phyloP scores from a whole-genome alignment of 2,888 invertebrate genomes.

The Girardia tigrina region DNA sequence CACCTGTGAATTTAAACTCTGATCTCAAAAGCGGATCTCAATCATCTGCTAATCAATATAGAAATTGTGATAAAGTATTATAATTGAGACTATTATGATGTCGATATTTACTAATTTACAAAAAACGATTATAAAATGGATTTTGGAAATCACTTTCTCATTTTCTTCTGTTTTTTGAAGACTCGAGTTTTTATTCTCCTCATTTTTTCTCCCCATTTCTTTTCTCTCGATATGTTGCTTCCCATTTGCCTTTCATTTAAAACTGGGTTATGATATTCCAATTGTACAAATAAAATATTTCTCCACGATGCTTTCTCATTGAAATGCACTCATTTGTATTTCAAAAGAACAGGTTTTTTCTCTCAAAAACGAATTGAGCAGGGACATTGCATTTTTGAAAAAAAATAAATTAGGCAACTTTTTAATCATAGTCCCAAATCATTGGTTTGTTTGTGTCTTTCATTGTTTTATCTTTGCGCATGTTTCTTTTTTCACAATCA shows the following conservation, averaged over 20 bases:
- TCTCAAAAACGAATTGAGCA: not conserved
- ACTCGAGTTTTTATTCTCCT: no score
- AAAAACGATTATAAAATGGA: no score
- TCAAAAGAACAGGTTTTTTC: not conserved
- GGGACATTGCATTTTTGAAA: conserved; percentile 1
- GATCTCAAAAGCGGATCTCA: conserved; percentile 17
- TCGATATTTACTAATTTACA: no score
- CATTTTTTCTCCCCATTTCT: no score
- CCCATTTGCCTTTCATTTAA: conserved; percentile 20
- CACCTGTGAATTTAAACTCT: not conserved
- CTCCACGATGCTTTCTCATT: conserved; percentile 20
- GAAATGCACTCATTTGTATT: conserved; percentile 1
- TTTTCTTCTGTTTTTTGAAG: no score
- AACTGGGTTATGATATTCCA: not conserved
- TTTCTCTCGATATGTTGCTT: not conserved
- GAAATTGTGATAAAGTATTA: conserved; percentile 23
- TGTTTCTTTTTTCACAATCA: not conserved
- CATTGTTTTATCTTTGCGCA: not conserved
- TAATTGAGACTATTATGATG: not conserved
- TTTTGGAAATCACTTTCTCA: no score
- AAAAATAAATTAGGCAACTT: not conserved
- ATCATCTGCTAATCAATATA: not conserved
- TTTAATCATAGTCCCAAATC: not conserved
- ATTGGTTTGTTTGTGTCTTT: conserved; percentile 17
- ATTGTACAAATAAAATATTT: not conserved